phyloP scores from a whole-genome alignment of 2,888 invertebrate genomes.

The Rhabditophanes sp. region DNA sequence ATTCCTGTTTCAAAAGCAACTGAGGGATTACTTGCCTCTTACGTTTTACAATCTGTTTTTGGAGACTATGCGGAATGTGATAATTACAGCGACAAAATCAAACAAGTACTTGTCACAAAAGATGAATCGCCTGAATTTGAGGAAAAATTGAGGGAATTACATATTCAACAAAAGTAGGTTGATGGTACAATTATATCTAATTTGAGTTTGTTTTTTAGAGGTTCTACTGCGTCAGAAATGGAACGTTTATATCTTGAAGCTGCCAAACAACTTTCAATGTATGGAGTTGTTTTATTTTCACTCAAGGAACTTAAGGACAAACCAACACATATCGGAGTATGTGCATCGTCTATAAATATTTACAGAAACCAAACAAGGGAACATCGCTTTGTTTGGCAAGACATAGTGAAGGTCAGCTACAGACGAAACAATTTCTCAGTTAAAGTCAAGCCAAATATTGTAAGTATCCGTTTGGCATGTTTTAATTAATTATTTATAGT shows the following conservation, averaged over 20 bases:
- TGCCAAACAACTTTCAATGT: conserved; percentile 96
- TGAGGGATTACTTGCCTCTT: conserved; percentile 79
- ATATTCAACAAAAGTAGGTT: conserved; percentile 59
- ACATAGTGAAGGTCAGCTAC: conserved; percentile 94
- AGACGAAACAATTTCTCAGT: conserved; percentile 89
- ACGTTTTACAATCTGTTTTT: conserved; percentile 80
- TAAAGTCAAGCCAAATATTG: conserved; percentile 90
- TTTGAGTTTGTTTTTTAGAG: no score
- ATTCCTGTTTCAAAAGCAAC: conserved; percentile 92
- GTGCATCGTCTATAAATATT: conserved; percentile 82
- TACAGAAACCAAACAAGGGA: conserved; percentile 83
- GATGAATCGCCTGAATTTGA: conserved; percentile 74
- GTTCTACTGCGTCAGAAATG: conserved; percentile 90
- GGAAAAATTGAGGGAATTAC: conserved; percentile 82
- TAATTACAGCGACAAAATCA: conserved; percentile 56
- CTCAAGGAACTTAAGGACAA: conserved; percentile 60
- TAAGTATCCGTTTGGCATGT: no score
- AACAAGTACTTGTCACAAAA: conserved; percentile 66
- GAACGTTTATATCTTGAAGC: conserved; percentile 92
- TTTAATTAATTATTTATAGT: no score
- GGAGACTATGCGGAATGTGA: conserved; percentile 62
- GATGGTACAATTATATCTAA: no score
- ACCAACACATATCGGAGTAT: conserved; percentile 89
- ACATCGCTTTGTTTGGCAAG: conserved; percentile 96
- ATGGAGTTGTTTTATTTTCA: conserved; percentile 89